These are phyloP conservation scores for Hesperia comma DNA, from an alignment of 2,888 invertebrate species.

Conservation along the genomic window DNA sequence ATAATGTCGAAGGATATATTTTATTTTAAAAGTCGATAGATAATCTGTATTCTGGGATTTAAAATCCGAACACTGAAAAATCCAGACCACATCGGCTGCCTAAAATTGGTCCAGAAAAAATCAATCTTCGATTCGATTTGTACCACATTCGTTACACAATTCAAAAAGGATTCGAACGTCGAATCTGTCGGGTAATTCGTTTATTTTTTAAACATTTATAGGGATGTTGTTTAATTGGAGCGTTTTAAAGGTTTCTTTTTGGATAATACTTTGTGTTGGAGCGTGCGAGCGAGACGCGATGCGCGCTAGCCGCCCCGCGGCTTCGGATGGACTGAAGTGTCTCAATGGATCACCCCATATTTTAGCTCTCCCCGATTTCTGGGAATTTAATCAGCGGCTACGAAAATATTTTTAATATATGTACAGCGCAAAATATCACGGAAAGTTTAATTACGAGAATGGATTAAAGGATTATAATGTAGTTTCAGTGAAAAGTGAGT, in stretches of 20 bases:
- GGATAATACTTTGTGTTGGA: slow-evolving; percentile 46
- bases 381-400: slow-evolving; percentile 43
- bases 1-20: background rate
- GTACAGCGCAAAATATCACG: no score
- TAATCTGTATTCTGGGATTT: background rate
- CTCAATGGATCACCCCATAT: slow-evolving; percentile 44
- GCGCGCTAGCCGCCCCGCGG: slow-evolving; percentile 76
- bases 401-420: background rate
- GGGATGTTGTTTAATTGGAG: background rate
- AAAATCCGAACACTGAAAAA: slow-evolving; percentile 43
- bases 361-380: slow-evolving; percentile 49
- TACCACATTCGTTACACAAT: slow-evolving; percentile 26
- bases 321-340: slow-evolving; percentile 61
- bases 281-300: slow-evolving; percentile 58
- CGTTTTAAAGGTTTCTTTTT: slow-evolving; percentile 24
- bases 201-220: background rate
- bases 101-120: slow-evolving; percentile 61
- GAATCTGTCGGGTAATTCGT: background rate
- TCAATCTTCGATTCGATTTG: slow-evolving; percentile 61
- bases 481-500: background rate
- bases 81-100: slow-evolving; percentile 52
- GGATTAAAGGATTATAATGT: no score
- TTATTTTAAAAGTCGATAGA: background rate
- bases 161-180: background rate
- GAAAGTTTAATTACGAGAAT: no score